Conservation (phyloP, 1,140 invertebrate species). For the Macrotrachela quadricornifera region DNA sequence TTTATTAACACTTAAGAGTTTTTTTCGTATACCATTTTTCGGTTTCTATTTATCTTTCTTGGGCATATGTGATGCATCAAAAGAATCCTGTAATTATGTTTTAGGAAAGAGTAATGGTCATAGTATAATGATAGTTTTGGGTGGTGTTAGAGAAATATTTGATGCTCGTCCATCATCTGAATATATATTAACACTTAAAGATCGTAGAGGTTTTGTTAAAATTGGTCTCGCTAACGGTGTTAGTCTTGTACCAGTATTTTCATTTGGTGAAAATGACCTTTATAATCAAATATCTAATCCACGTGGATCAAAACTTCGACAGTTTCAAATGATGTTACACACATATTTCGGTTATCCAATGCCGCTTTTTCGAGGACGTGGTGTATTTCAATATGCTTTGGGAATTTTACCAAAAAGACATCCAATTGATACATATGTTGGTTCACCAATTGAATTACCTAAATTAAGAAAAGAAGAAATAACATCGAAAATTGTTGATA, state of each 20-base stretch:
- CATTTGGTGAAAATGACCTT: conserved; percentile 73
- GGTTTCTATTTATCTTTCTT: conserved; percentile 41
- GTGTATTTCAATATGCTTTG: conserved; percentile 67
- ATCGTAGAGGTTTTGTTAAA: conserved; percentile 28
- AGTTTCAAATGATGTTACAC: conserved; percentile 46
- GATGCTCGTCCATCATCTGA: conserved; percentile 24
- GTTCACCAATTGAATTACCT: no score
- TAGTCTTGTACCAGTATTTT: conserved; percentile 59
- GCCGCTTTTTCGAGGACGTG: conserved; percentile 54
- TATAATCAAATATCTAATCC: conserved; percentile 51
- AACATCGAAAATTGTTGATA: background rate
- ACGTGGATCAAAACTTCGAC: conserved; percentile 43
- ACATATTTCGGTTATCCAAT: conserved; percentile 51
- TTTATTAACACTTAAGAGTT: conserved; percentile 49
- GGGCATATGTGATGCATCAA: conserved; percentile 9
- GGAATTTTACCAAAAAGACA: conserved; percentile 55
- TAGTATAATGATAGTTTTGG: no score
- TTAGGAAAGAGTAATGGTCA: no score
- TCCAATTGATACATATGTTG: conserved; percentile 54
- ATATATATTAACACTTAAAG: conserved; percentile 20
- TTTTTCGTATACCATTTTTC: conserved; percentile 60
- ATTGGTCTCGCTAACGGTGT: conserved; percentile 31
- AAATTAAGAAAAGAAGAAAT: no score
- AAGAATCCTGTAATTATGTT: background rate
- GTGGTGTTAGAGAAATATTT: conserved; percentile 24